phyloP scores from a whole-genome alignment of 2,797 vertebrate species.

The Bradypodion pumilum region DNA sequence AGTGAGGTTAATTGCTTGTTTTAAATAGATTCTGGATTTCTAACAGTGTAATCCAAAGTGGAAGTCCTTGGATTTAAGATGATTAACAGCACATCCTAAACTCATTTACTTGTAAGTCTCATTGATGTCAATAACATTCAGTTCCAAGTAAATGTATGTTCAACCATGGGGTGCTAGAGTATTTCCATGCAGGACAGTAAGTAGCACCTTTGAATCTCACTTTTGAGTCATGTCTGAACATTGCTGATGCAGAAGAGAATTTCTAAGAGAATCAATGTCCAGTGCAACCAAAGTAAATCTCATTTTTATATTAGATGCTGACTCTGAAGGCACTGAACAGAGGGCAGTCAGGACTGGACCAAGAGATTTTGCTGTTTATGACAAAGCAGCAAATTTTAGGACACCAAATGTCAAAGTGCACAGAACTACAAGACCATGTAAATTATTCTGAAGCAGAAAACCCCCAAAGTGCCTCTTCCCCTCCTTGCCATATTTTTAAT shows the following conservation, averaged over 20 bases:
- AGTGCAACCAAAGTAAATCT: not conserved
- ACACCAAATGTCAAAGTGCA: not conserved
- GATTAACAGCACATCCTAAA: conserved; percentile 26
- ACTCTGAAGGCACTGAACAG: not conserved
- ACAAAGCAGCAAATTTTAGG: not conserved
- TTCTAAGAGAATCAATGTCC: not conserved
- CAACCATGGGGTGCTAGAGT: not conserved
- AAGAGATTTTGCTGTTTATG: not conserved
- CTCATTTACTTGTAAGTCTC: conserved; percentile 14
- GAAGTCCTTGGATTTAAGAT: conserved; percentile 32
- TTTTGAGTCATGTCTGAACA: not conserved
- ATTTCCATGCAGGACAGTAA: conserved; percentile 2
- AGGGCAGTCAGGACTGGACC: not conserved
- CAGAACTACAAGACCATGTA: too few species aligned
- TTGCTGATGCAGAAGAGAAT: not conserved
- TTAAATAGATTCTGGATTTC: conserved; percentile 31
- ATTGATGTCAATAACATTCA: conserved; percentile 14
- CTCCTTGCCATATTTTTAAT: too few species aligned
- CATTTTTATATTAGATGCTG: not conserved
- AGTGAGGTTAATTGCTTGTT: conserved; percentile 34
- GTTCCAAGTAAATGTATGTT: not conserved
- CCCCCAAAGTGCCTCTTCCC: not conserved
- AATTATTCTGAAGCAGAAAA: not conserved
- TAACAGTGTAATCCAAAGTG: conserved; percentile 27
- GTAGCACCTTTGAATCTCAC: not conserved